A percentile compares a stretch with the other conserved stretches of the same genome.
Conservation (phyloP, 2,888 invertebrate genomes). For the Hyppa rectilinea region DNA sequence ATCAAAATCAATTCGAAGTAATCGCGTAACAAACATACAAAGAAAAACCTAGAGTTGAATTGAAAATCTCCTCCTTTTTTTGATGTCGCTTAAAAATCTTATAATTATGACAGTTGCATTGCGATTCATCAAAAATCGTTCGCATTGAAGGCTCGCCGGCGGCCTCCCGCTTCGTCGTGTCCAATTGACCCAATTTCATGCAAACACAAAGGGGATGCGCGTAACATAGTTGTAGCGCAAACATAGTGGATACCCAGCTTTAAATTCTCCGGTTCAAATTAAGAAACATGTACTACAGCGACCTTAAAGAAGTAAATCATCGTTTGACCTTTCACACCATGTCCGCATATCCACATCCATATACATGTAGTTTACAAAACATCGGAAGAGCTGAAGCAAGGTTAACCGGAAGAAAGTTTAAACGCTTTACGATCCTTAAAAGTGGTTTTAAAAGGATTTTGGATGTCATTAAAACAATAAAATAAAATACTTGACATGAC, state of each 20-base stretch:
- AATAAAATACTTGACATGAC: no score
- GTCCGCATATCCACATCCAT: slow-evolving; percentile 9
- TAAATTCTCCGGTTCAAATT: background rate
- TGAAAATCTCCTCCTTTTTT: no score
- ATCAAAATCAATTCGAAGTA: no score
- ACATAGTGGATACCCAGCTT: background rate
- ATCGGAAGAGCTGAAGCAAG: slow-evolving; percentile 1
- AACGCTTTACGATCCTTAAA: background rate
- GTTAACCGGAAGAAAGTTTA: slow-evolving; percentile 24
- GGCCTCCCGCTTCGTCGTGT: background rate
- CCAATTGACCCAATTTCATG: background rate
- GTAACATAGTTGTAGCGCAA: background rate
- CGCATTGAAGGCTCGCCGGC: no score
- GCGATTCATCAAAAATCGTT: no score
- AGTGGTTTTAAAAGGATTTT: background rate
- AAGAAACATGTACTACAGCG: background rate
- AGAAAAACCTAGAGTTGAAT: no score
- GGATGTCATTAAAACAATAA: background rate
- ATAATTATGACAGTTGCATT: no score
- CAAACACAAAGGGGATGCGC: background rate
- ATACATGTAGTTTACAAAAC: background rate
- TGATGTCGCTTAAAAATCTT: no score
- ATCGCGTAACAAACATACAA: no score
- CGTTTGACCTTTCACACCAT: slow-evolving; percentile 17
- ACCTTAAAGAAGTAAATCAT: background rate